phyloP scores from a whole-genome alignment of 2,113 vertebrate species.

The Dolichotis patagonum region DNA sequence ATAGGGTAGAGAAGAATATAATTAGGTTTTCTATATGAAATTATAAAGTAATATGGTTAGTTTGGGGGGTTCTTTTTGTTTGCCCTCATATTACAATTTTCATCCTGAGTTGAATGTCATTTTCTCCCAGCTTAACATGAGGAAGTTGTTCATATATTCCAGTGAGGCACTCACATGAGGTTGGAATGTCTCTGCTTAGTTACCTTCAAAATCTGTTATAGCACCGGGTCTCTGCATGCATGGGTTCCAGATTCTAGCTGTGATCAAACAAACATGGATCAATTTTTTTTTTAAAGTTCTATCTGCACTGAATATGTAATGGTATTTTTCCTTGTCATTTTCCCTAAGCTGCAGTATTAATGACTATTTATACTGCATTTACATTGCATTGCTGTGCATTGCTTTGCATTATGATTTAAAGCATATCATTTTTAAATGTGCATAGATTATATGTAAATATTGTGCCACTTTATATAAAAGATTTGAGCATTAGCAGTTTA shows the following conservation, averaged over 20 bases:
- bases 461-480: neutral
- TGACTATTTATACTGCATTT: neutral
- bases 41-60: neutral
- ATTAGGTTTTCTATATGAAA: neutral
- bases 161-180: neutral
- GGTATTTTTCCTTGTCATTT: neutral
- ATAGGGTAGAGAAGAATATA: neutral
- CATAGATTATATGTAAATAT: neutral
- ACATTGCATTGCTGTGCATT: neutral
- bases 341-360: neutral
- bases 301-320: neutral
- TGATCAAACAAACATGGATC: neutral
- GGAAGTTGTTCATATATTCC: neutral
- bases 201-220: neutral
- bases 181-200: neutral
- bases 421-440: neutral
- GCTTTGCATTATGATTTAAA: neutral
- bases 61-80: neutral
- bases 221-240: neutral
- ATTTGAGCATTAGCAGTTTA: neutral
- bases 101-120: neutral
- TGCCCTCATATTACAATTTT: neutral
- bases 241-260: neutral
- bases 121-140: neutral
- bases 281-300: neutral